Conservation (phyloP, 1,140 invertebrate genomes). For the Meloidogyne hapla region DNA sequence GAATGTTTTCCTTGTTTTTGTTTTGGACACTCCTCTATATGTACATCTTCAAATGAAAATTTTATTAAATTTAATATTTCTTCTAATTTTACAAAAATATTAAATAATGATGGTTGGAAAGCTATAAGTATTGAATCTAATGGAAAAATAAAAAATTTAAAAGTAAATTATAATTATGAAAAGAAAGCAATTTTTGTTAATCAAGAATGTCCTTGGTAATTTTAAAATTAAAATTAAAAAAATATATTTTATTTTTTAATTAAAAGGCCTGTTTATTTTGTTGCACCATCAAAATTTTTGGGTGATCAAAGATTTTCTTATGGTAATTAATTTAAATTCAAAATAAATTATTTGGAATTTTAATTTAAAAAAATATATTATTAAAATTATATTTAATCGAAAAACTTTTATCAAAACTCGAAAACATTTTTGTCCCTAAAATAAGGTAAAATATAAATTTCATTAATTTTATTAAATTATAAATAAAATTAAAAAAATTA, state of each 20-base stretch:
- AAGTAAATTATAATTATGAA: constrained; percentile 53
- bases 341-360: no score
- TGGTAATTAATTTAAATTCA: constrained; percentile 34
- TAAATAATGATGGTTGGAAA: constrained; percentile 18
- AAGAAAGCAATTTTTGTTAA: constrained; percentile 65
- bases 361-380: no score
- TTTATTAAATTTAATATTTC: neutral
- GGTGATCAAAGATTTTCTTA: constrained; percentile 90
- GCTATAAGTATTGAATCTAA: neutral
- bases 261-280: constrained; percentile 74
- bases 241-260: neutral
- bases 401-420: no score
- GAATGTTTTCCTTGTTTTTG: constrained; percentile 97
- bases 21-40: constrained; percentile 91
- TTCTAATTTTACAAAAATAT: constrained; percentile 5
- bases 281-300: constrained; percentile 76
- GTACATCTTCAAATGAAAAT: constrained; percentile 72
- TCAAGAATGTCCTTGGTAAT: constrained; percentile 78
- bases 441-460: no score
- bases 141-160: neutral
- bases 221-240: constrained; percentile 70
- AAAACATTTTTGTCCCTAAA: no score
- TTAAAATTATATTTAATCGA: no score
- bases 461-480: no score
- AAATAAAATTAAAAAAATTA: no score